These are phyloP conservation scores for Platygyra sinensis DNA, from an alignment of 64 coral and sea anemone genomes.

Conservation along the genomic window DNA sequence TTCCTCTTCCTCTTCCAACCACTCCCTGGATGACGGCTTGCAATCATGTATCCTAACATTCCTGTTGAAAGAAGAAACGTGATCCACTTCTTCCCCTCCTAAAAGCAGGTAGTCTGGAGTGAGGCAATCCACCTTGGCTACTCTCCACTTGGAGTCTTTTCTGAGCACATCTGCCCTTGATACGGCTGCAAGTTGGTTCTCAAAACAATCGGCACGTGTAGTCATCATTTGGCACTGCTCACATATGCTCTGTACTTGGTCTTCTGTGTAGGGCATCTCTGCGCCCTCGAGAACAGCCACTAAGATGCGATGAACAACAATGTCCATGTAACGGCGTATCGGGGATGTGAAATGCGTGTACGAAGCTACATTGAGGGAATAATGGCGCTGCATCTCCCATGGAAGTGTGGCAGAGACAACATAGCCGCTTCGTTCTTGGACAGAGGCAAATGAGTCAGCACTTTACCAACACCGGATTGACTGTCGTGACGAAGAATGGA, in stretches of 20 bases:
- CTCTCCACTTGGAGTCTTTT: conserved; percentile 30
- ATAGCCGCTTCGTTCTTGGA: conserved; percentile 25
- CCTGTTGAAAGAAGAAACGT: conserved; percentile 21
- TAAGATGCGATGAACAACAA: conserved; percentile 91
- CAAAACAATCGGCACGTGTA: conserved; percentile 27
- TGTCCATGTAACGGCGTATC: conserved; percentile 87
- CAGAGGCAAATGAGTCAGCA: background rate
- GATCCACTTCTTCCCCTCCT: conserved; percentile 10
- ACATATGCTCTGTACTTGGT: conserved; percentile 63
- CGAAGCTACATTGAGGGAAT: conserved; percentile 45
- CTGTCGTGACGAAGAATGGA: conserved; percentile 24
- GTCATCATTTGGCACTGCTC: conserved; percentile 47
- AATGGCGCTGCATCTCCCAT: background rate
- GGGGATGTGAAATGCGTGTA: conserved; percentile 96
- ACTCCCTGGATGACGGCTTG: conserved; percentile 28
- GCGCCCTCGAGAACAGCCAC: conserved; percentile 54
- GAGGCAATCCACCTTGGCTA: conserved; percentile 38
- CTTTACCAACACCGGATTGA: background rate
- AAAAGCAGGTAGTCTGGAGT: conserved; percentile 13
- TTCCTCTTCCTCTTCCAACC: conserved; percentile 17
- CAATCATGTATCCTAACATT: conserved; percentile 28
- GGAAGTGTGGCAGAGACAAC: background rate
- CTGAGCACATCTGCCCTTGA: conserved; percentile 17
- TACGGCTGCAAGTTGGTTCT: conserved; percentile 31
- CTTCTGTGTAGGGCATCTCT: conserved; percentile 62